Evolutionary conservation across 2,797 vertebrate species (phyloP).

Genomic region (Cheirogaleus major): DNA sequence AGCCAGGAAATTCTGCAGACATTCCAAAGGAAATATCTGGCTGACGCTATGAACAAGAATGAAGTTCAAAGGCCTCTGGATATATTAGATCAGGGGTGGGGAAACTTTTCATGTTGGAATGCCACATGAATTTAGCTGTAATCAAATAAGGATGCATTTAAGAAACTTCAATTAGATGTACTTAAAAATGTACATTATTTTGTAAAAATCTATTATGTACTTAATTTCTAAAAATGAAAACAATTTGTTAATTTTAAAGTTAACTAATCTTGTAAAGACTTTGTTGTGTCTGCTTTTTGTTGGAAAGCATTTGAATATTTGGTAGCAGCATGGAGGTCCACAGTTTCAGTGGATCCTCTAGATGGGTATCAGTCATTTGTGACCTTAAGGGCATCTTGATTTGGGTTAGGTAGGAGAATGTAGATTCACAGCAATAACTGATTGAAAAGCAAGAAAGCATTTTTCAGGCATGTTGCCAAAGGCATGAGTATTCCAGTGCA

Average conservation of each 20-base stretch:
- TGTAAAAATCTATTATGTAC: not conserved
- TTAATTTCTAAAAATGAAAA: not conserved
- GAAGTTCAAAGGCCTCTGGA: slow-evolving; percentile 47
- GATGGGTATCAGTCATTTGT: not conserved
- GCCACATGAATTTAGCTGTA: not conserved
- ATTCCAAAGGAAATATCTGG: slow-evolving; percentile 62
- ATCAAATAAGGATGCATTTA: not conserved
- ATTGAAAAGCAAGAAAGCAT: not conserved
- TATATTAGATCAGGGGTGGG: not conserved
- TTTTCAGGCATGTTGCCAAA: not conserved
- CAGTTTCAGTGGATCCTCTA: not conserved
- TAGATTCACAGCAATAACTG: not conserved
- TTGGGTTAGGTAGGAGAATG: not conserved
- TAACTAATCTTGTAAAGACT: not conserved
- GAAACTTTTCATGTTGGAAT: not conserved
- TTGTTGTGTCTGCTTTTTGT: not conserved
- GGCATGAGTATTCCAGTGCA: not conserved
- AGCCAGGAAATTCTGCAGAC: slow-evolving; percentile 76
- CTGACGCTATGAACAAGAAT: not conserved
- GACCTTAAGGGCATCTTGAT: not conserved
- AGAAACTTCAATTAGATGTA: not conserved
- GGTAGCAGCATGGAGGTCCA: not conserved
- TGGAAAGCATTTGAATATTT: not conserved
- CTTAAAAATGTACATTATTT: not conserved
- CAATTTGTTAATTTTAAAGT: not conserved